These are phyloP conservation scores for Aethina tumida DNA, from an alignment of 1,140 invertebrate genomes.

Conservation along the genomic window DNA sequence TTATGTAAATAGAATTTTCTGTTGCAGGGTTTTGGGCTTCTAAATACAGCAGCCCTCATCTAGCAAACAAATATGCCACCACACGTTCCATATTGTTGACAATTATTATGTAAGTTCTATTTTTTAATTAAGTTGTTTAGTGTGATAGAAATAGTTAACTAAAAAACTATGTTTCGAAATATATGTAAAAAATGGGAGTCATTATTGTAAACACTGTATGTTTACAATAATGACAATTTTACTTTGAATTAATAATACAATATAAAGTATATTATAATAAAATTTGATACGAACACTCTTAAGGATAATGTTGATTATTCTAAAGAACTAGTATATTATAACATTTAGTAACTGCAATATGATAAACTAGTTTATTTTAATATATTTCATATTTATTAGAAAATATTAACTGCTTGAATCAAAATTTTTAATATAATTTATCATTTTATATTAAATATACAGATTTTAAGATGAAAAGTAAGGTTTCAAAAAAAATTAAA, in stretches of 20 bases:
- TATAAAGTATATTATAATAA: slow-evolving; percentile 1
- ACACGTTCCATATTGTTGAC: slow-evolving; percentile 18
- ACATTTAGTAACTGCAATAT: too few species aligned
- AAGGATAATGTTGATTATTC: too few species aligned
- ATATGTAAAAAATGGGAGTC: slow-evolving; percentile 3
- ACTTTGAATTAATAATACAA: slow-evolving; percentile 4
- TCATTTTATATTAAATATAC: too few species aligned
- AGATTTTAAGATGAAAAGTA: too few species aligned
- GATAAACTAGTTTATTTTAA: too few species aligned
- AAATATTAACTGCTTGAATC: too few species aligned
- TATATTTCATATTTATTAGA: too few species aligned
- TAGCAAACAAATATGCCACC: slow-evolving; percentile 19
- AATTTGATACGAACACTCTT: not conserved
- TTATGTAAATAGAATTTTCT: slow-evolving; percentile 2
- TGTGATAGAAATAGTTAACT: slow-evolving; percentile 1
- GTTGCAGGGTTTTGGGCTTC: slow-evolving; percentile 11
- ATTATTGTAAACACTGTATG: not conserved
- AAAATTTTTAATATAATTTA: too few species aligned
- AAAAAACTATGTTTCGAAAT: not conserved
- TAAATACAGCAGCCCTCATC: slow-evolving; percentile 3
- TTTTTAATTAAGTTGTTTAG: not conserved
- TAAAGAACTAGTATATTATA: too few species aligned
- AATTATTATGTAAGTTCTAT: slow-evolving; percentile 19
- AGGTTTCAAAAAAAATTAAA: too few species aligned
- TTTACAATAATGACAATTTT: not conserved